A percentile compares a stretch with the other conserved stretches of the same genome.
These are phyloP conservation scores for Rhagium mordax DNA, from an alignment of 2,888 invertebrate species.

Conservation along the genomic window DNA sequence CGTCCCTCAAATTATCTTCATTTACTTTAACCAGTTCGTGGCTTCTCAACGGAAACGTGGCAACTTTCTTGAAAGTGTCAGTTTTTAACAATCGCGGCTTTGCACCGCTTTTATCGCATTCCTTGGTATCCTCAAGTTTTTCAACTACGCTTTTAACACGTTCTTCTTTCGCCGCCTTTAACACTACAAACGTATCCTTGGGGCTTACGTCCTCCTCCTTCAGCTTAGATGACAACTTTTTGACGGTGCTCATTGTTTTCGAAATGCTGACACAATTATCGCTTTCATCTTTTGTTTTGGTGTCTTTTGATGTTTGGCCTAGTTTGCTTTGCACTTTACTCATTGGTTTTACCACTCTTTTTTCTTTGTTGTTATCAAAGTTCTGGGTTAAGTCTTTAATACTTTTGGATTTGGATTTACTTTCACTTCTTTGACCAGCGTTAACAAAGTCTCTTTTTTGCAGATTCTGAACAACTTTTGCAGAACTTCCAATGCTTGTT, in stretches of 20 bases:
- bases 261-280: not conserved
- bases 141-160: conserved; percentile 52
- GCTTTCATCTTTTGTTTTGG: not conserved
- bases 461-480: not conserved
- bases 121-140: conserved; percentile 49
- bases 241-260: conserved; percentile 16
- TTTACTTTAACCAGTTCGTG: not conserved
- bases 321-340: not conserved
- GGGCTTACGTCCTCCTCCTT: conserved; percentile 40
- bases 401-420: not conserved
- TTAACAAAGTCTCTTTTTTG: conserved; percentile 35
- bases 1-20: not conserved
- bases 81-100: conserved; percentile 46
- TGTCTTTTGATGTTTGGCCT: not conserved
- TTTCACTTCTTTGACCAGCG: not conserved
- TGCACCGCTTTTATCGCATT: conserved; percentile 25
- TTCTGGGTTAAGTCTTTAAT: conserved; percentile 25
- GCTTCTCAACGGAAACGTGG: not conserved
- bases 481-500: not conserved
- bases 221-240: conserved; percentile 31
- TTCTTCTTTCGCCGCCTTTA: conserved; percentile 51
- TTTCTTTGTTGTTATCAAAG: conserved; percentile 15
- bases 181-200: conserved; percentile 48
- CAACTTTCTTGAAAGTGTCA: conserved; percentile 46
- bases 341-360: not conserved